These are phyloP conservation scores for Columba guinea DNA, from an alignment of 2,797 vertebrate species.

Conservation along the genomic window DNA sequence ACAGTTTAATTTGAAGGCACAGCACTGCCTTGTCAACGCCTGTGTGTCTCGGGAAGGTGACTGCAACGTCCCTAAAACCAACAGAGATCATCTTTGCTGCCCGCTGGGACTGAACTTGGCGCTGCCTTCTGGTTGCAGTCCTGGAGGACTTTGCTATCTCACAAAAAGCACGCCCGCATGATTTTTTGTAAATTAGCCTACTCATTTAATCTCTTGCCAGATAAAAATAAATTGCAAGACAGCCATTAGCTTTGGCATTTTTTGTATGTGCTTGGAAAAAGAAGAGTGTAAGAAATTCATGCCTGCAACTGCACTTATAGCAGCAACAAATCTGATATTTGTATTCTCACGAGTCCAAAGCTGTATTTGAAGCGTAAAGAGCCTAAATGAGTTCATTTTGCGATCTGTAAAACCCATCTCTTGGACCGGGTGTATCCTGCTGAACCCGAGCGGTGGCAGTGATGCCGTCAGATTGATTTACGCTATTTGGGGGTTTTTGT, in stretches of 20 bases:
- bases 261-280: background rate
- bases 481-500: background rate
- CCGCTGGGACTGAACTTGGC: background rate
- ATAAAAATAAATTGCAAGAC: background rate
- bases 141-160: background rate
- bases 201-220: fast-evolving
- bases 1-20: fast-evolving
- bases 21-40: fast-evolving
- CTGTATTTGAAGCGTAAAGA: background rate
- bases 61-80: fast-evolving
- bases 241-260: background rate
- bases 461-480: background rate
- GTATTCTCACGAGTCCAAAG: background rate
- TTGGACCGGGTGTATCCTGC: too few species aligned
- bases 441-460: background rate
- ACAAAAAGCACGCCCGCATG: background rate
- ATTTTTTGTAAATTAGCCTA: background rate
- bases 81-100: background rate
- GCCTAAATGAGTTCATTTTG: background rate
- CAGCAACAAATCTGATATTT: background rate
- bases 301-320: background rate
- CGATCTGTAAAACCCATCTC: background rate
- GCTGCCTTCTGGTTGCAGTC: fast-evolving
- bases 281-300: background rate
- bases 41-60: background rate